Percentiles rank a stretch among this genome's conserved stretches.
Evolutionary conservation across 2,797 vertebrate species (phyloP).

Genomic region (Lemur catta): DNA sequence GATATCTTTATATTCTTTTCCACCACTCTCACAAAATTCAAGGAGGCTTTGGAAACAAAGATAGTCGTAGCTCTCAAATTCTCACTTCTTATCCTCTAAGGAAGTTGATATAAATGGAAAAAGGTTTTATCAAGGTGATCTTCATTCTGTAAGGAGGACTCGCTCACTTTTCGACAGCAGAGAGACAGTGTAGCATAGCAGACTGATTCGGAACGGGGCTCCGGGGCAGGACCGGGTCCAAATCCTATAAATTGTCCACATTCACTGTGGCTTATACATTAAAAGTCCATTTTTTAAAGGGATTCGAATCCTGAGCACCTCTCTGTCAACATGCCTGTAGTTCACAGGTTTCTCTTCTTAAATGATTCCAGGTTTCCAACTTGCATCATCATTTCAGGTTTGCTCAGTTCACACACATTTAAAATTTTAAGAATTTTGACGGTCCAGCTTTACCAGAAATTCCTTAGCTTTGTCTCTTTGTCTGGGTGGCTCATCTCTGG

Average conservation of each 20-base stretch:
- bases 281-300: neutral
- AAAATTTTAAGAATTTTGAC: neutral
- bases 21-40: slow-evolving; percentile 52
- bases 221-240: neutral
- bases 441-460: neutral
- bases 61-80: slow-evolving; percentile 54
- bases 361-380: neutral
- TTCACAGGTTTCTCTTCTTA: slow-evolving; percentile 19
- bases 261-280: neutral
- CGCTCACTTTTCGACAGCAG: neutral
- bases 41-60: neutral
- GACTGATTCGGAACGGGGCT: neutral
- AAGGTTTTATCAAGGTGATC: neutral
- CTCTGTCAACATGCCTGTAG: neutral
- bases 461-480: neutral
- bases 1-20: slow-evolving; percentile 70
- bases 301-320: neutral
- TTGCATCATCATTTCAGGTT: neutral
- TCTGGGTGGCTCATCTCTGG: neutral
- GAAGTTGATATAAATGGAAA: neutral
- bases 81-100: neutral
- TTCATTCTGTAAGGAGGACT: neutral
- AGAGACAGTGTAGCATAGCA: fast-evolving
- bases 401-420: neutral
- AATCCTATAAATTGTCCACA: neutral